Conservation (phyloP, 2,113 vertebrate species). For the Hassar affinis region DNA sequence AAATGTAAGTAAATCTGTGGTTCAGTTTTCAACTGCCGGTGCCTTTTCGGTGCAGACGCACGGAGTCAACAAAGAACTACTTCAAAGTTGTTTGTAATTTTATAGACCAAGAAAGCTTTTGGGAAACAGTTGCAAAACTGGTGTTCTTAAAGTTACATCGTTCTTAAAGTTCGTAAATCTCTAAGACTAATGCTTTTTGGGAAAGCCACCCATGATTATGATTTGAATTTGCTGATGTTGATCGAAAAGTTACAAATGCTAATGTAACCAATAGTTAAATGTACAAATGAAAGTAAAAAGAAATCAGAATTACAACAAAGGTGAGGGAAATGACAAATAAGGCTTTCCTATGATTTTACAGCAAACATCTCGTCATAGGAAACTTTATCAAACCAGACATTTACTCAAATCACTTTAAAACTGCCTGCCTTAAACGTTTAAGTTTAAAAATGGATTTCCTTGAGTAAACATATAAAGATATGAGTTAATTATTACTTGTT, state of each 20-base stretch:
- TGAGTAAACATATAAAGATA: background rate
- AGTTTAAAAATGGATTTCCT: background rate
- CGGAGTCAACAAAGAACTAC: no score
- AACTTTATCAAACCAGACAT: background rate
- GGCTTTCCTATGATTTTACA: background rate
- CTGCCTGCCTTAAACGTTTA: background rate
- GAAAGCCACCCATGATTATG: no score
- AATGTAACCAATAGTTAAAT: background rate
- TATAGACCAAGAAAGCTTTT: no score
- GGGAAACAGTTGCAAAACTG: no score
- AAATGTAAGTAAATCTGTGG: no score
- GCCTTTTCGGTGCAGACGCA: no score
- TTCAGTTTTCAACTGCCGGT: no score
- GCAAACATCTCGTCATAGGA: background rate
- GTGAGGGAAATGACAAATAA: background rate
- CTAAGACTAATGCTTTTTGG: no score
- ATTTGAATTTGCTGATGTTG: background rate
- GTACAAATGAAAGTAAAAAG: background rate
- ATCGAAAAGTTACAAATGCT: background rate
- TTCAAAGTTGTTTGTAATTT: no score
- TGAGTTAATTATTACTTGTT: background rate
- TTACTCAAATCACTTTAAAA: background rate
- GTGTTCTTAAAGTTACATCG: no score
- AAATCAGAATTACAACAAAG: background rate
- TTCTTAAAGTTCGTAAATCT: no score